Evolutionary conservation across 2,113 vertebrate genomes (phyloP), one percentile per base, ranked within the genome.

Genomic region (Parotia lawesii): DNA sequence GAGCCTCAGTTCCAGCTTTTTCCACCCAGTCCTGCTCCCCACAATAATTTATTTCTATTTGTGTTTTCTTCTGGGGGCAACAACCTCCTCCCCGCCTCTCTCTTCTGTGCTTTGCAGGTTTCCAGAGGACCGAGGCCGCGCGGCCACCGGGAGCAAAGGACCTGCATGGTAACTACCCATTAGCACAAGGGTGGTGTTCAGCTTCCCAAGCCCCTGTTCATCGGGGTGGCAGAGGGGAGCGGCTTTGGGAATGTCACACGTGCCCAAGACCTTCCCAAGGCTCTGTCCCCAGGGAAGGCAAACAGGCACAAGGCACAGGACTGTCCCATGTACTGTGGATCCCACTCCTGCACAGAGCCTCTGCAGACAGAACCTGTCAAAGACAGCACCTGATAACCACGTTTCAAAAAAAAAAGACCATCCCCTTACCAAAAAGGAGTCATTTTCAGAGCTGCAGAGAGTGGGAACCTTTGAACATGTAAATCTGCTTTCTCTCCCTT

Each of bases 71-170:
- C 19, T 48, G 40, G 4, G 42, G 17, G 17, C n/a, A 60, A 37
- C 35, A 73, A 22, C 67, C 29, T 44, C 65, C 67, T 54, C 2
- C 21, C 40, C 35, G 21, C 33, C 0, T 0, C 29, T 93, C 37
- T 67, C 35, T 74, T 87, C 90, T 87, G 65, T 54, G 10, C 72
- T 93, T 48, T 71, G 74, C 58, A 98, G 97, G 93, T 93, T 97
- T 97, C 80, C 97, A 97, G 94, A 85, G 75, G 11, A 97, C 90
- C 2, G 94, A 97, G 91, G 97, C 95, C 87, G 90, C 95, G 0
- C 93, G 70, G 76, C 88, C 96, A 0, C 97, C 97, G 4, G 97
- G 96, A 89, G 88, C 83, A 4, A 97, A 97, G 67, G 98, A 98
- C 20, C 94, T 97, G 28, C 97, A 97, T 0, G 96, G 98, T 98